Conservation (phyloP, 2,113 vertebrate species). For the Pleuronectes platessa region DNA sequence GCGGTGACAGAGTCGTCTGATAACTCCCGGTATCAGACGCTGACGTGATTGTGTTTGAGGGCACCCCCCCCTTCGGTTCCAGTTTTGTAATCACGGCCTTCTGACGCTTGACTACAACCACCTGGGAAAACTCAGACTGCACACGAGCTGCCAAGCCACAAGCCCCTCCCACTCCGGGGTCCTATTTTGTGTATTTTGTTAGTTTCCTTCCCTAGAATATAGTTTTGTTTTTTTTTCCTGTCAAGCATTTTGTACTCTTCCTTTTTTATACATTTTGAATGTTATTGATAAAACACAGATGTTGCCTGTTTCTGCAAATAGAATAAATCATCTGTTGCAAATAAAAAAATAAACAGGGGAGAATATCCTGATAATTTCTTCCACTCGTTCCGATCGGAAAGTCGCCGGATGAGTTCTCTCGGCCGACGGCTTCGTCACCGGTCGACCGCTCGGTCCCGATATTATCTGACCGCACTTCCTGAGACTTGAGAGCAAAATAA, state of each 20-base stretch:
- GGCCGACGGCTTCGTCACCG: constrained; percentile 47
- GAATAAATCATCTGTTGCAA: constrained; percentile 79
- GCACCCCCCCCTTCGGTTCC: constrained; percentile 44
- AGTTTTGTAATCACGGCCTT: constrained; percentile 62
- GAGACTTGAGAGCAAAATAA: constrained; percentile 21
- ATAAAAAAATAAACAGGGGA: constrained; percentile 29
- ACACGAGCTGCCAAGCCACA: constrained; percentile 64
- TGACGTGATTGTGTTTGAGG: constrained; percentile 68
- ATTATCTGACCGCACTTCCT: constrained; percentile 15
- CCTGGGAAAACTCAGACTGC: constrained; percentile 73
- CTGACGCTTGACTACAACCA: constrained; percentile 74
- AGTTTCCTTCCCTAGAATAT: constrained; percentile 68
- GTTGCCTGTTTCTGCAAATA: constrained; percentile 77
- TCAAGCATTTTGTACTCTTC: constrained; percentile 58
- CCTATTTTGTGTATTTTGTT: constrained; percentile 63
- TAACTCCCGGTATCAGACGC: background rate
- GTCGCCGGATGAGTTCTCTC: constrained; percentile 28
- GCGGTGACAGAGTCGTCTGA: constrained; percentile 46
- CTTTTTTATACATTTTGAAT: constrained; percentile 77
- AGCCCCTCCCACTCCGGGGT: constrained; percentile 69
- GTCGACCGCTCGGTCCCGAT: constrained; percentile 32
- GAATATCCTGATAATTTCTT: constrained; percentile 70
- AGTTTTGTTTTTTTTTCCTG: constrained; percentile 52
- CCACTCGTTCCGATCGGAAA: constrained; percentile 49
- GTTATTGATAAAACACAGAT: constrained; percentile 82